These are phyloP conservation scores for Drosophila nr. fundita DNA, from an alignment of 2,888 invertebrate genomes.

Conservation along the genomic window DNA sequence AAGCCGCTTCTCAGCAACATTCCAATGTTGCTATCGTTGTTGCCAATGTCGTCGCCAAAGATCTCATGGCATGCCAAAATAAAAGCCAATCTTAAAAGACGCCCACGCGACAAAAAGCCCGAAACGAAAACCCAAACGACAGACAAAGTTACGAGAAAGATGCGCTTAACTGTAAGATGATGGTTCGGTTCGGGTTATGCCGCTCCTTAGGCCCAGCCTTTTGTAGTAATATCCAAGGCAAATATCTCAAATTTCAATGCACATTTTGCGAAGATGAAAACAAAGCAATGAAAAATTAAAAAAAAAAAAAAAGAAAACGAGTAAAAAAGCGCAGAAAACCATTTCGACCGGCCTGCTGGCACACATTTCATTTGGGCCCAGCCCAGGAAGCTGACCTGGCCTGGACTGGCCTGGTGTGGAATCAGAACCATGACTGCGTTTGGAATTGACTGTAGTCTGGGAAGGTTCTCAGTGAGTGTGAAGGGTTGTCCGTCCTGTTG, in stretches of 20 bases:
- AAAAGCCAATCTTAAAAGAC: constrained; percentile 67
- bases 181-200: constrained; percentile 41
- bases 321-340: constrained; percentile 12
- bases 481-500: constrained; percentile 50
- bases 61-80: constrained; percentile 54
- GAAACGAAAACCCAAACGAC: constrained; percentile 23
- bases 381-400: constrained; percentile 40
- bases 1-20: constrained; percentile 50
- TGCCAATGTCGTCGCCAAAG: constrained; percentile 49
- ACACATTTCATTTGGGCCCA: constrained; percentile 63
- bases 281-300: constrained; percentile 1
- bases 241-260: constrained; percentile 78
- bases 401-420: constrained; percentile 10
- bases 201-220: constrained; percentile 64
- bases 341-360: constrained; percentile 69
- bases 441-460: constrained; percentile 13
- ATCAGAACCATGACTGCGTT: constrained; percentile 34
- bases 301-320: constrained; percentile 1
- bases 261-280: constrained; percentile 51
- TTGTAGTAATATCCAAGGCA: constrained; percentile 72
- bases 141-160: constrained; percentile 41
- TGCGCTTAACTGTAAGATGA: constrained; percentile 61
- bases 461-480: constrained; percentile 38
- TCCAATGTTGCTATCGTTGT: constrained; percentile 43
- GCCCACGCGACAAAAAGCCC: constrained; percentile 63